These are phyloP conservation scores for Hormaphis cornu DNA, from an alignment of 1,140 invertebrate genomes.

Conservation along the genomic window DNA sequence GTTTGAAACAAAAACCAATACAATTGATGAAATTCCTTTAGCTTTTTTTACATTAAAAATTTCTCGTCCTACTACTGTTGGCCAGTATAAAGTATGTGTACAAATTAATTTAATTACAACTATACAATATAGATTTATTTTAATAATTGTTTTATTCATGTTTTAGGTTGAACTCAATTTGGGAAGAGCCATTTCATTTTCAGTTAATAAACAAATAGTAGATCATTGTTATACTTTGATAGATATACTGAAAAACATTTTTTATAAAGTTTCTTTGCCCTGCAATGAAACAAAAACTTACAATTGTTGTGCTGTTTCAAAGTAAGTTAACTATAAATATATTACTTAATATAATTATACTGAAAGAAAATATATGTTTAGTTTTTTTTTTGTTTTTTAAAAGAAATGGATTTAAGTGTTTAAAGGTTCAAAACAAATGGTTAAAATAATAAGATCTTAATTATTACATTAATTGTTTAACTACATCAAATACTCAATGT, in stretches of 20 bases:
- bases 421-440: too few relatives aligned
- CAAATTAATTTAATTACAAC: not conserved
- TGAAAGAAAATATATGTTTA: too few relatives aligned
- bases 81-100: slow-evolving; percentile 15
- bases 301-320: not conserved
- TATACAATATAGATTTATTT: too few relatives aligned
- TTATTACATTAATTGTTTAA: too few relatives aligned
- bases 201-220: not conserved
- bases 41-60: slow-evolving; percentile 28
- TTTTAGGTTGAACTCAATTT: slow-evolving; percentile 13
- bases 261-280: not conserved
- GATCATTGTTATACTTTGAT: slow-evolving; percentile 8
- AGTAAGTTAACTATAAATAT: too few relatives aligned
- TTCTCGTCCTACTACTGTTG: not conserved
- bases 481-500: too few relatives aligned
- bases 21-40: slow-evolving; percentile 17
- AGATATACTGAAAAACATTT: not conserved
- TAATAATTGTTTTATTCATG: not conserved
- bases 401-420: too few relatives aligned
- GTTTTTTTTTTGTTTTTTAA: too few relatives aligned
- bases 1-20: slow-evolving; percentile 22
- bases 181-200: slow-evolving; percentile 22
- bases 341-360: too few relatives aligned
- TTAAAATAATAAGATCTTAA: too few relatives aligned
- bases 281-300: not conserved